Evolutionary conservation across 2,113 vertebrate genomes (phyloP), one percentile per base, ranked within the genome.

Genomic region (Anguilla rostrata): DNA sequence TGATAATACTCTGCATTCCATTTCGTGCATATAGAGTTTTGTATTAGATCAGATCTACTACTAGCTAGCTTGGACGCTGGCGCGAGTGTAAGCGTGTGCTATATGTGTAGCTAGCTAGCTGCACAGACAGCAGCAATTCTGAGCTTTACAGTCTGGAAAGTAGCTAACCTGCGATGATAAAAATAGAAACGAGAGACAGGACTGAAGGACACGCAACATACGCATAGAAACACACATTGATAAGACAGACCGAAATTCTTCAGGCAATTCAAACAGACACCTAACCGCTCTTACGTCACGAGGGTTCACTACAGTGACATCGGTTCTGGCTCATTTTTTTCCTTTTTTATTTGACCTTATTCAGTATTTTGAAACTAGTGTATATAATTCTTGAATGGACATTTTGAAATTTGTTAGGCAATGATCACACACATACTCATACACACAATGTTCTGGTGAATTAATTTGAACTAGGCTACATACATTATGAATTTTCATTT

Each of bases 1-100:
- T 93, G 98, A 99, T 87, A 99, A 96, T 63, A 99, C 98, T 85
- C 98, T 95, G 91, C 98, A 99, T 88, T 97, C 95, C 91, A 92
- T 94, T 95, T 96, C 95, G 92, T 90, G 90, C 93, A 34, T 83
- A 56, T 39, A 92, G 49, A 53, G 88, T 87, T 81, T 84, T 86
- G 81, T 87, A 88, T 88, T 87, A 91, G 86, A 75, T 75, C 20
- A 20, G 60, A 66, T 66, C 20, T 66, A 66, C 60, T 26, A 66
- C 60, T 93, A 26, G 16, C 34, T 82, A 86, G 57, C 71, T 78
- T 20, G 71, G 9, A 34, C 34, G 71, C 71, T 75, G 71, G 80
- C 6, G 82, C 78, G 39, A 39, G 78, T 78, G 79, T 34, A 34
- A 34, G 43, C 53, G 29, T 84, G 26, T 39, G 12, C 46, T 46